Evolutionary conservation across 1,140 invertebrate species (phyloP).

Genomic region (Meloidogyne floridensis): DNA sequence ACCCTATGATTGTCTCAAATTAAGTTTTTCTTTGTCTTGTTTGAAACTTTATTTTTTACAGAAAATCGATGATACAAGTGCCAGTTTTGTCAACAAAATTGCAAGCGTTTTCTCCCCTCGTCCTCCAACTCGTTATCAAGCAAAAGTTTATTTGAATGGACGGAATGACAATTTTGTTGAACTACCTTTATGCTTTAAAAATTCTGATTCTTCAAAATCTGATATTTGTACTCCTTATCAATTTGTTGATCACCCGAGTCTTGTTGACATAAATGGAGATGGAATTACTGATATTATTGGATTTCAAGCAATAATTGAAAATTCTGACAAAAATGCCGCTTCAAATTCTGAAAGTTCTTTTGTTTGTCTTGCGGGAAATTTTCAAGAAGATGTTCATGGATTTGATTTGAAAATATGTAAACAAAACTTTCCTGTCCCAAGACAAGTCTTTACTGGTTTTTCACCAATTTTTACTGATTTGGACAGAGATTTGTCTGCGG

Average conservation of each 20-base stretch:
- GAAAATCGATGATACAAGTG: not conserved
- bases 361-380: conserved; percentile 29
- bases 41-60: not conserved
- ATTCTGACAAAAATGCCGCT: not conserved
- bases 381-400: not conserved
- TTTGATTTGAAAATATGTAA: conserved; percentile 30
- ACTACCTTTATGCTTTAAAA: not conserved
- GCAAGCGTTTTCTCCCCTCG: not conserved
- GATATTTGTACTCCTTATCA: conserved; percentile 15
- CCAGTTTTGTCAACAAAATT: not conserved
- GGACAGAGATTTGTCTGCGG: conserved; percentile 54
- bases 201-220: not conserved
- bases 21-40: too few relatives aligned
- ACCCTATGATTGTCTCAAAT: too few relatives aligned
- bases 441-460: conserved; percentile 35
- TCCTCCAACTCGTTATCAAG: not conserved
- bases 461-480: conserved; percentile 58
- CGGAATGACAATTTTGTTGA: conserved; percentile 2
- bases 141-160: not conserved
- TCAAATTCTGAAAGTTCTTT: conserved; percentile 2
- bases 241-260: conserved; percentile 47
- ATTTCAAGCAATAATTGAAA: conserved; percentile 40
- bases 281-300: conserved; percentile 57
- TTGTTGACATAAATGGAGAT: conserved; percentile 60
- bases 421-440: conserved; percentile 37